Evolutionary conservation across 2,113 vertebrate species (phyloP).

Genomic region (Pomatostomus ruficeps): DNA sequence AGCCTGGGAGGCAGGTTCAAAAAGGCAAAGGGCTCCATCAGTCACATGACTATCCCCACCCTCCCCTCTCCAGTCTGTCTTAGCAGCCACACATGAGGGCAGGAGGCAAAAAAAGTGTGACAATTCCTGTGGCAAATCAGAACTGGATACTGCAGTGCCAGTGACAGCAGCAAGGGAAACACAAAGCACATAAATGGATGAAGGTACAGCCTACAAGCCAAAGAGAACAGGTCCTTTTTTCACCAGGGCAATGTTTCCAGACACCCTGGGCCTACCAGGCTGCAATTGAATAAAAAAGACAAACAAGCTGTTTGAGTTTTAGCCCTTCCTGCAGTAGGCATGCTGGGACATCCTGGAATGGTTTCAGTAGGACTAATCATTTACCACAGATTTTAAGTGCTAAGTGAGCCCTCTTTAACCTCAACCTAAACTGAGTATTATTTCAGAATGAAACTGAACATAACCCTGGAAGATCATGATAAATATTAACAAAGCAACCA

Average conservation of each 20-base stretch:
- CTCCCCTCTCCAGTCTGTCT: background rate
- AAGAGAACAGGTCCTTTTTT: background rate
- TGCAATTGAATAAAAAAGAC: background rate
- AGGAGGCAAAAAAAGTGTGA: background rate
- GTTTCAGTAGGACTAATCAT: background rate
- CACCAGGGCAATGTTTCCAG: background rate
- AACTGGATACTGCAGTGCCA: background rate
- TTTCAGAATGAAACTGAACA: background rate
- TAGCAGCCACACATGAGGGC: accelerated
- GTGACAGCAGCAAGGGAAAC: background rate
- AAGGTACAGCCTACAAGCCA: background rate
- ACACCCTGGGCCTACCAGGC: background rate
- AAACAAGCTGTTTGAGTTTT: background rate
- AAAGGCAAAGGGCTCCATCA: background rate
- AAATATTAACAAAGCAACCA: background rate
- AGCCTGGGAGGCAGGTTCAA: background rate
- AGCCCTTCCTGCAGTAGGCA: background rate
- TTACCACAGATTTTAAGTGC: background rate
- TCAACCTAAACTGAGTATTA: background rate
- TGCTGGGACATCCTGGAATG: background rate
- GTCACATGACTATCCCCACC: background rate
- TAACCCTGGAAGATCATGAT: background rate
- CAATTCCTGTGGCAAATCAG: background rate
- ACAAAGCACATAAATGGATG: background rate
- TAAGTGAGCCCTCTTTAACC: background rate